Percentiles rank a stretch among this genome's conserved stretches.
phyloP scores from a whole-genome alignment of 2,888 invertebrate genomes.

The Cylindroiulus punctatus region DNA sequence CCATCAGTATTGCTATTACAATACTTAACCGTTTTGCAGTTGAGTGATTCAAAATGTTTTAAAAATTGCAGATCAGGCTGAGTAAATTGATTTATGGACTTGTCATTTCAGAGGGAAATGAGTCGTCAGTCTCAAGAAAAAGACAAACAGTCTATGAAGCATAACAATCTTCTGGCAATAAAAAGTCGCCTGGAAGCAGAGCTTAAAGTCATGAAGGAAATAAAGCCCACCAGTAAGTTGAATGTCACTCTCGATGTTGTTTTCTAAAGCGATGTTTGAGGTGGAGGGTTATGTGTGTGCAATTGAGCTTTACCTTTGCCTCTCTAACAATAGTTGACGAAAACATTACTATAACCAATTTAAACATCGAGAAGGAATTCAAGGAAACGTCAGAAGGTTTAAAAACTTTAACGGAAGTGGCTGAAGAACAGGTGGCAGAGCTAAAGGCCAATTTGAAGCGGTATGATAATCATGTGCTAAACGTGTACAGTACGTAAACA shows the following conservation, averaged over 20 bases:
- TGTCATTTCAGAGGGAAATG: neutral
- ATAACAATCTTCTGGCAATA: neutral
- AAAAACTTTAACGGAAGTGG: neutral
- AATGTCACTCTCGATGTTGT: neutral
- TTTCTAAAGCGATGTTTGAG: neutral
- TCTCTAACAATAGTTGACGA: neutral
- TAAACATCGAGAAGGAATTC: neutral
- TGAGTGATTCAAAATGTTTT: too few relatives aligned
- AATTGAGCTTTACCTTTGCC: neutral
- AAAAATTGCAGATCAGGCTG: too few relatives aligned
- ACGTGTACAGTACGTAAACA: too few relatives aligned
- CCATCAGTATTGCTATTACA: too few relatives aligned
- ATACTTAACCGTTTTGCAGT: too few relatives aligned
- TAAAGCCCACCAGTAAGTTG: neutral
- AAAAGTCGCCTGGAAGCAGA: neutral
- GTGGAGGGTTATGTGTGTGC: neutral
- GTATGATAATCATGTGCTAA: neutral
- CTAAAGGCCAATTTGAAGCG: neutral
- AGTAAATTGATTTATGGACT: too few relatives aligned
- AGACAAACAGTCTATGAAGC: neutral
- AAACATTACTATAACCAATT: neutral
- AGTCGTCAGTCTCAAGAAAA: too few relatives aligned
- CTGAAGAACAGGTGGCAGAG: neutral
- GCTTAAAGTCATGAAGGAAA: neutral
- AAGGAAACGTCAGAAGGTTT: neutral